phyloP scores from a whole-genome alignment of 2,888 invertebrate species.

The Gortyna flavago region DNA sequence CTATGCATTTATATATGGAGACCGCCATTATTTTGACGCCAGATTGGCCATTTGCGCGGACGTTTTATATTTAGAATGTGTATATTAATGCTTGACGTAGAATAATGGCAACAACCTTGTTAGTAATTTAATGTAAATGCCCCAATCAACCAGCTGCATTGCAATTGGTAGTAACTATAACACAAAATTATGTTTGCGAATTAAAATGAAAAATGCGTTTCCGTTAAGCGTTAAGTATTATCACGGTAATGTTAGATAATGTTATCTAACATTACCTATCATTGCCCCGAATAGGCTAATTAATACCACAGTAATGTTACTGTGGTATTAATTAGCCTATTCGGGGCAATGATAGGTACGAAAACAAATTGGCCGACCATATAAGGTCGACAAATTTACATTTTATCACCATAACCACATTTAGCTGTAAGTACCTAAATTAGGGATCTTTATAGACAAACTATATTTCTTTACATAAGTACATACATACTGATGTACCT shows the following conservation, averaged over 20 bases:
- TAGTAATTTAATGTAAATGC: neutral
- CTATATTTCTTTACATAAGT: neutral
- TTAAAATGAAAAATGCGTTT: no score
- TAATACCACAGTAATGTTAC: no score
- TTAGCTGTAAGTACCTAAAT: neutral
- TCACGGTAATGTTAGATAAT: no score
- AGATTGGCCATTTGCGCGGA: conserved; percentile 31
- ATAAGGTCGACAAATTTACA: neutral
- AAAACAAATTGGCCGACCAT: no score
- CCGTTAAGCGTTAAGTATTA: no score
- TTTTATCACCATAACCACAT: neutral
- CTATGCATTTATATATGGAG: conserved; percentile 59
- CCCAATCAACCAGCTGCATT: neutral
- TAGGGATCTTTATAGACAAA: neutral
- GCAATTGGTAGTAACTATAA: neutral
- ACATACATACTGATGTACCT: no score
- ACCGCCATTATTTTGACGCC: conserved; percentile 39
- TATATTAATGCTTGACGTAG: conserved; percentile 9
- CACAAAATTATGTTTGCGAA: no score
- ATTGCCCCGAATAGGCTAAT: no score
- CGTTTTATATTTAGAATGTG: conserved; percentile 43
- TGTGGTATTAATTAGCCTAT: no score
- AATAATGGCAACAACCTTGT: neutral
- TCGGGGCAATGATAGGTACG: no score
- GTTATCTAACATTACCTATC: no score